Evolutionary conservation across 2,113 vertebrate species (phyloP).

Genomic region (Antigone vipio): DNA sequence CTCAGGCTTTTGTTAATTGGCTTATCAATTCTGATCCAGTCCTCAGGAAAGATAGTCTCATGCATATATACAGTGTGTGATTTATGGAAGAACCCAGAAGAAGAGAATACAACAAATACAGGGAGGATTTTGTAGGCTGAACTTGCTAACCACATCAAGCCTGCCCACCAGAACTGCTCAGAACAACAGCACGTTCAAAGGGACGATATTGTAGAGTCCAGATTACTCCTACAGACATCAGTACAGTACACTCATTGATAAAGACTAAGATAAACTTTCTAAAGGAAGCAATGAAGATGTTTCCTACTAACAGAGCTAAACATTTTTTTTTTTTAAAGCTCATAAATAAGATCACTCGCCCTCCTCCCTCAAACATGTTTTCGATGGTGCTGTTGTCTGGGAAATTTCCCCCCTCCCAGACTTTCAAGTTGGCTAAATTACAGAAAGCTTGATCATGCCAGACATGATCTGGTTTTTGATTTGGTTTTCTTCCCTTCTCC

Average conservation of each 20-base stretch:
- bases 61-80: accelerated
- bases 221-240: not conserved
- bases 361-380: not conserved
- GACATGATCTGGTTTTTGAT: not conserved
- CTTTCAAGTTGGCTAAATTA: not conserved
- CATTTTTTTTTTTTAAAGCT: not conserved
- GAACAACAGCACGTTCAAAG: not conserved
- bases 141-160: not conserved
- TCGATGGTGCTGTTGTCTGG: not conserved
- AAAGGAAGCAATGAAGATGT: not conserved
- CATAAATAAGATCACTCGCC: not conserved
- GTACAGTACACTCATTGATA: not conserved
- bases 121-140: not conserved
- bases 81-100: not conserved
- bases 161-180: not conserved
- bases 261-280: not conserved
- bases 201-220: not conserved
- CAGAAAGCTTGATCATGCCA: not conserved
- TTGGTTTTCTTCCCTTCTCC: not conserved
- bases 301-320: not conserved
- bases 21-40: not conserved
- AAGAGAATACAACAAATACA: not conserved
- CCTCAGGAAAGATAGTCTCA: not conserved
- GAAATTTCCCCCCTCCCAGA: not conserved
- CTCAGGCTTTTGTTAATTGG: not conserved